Conservation (phyloP, 1,140 invertebrate genomes). For the Portunus trituberculatus region DNA sequence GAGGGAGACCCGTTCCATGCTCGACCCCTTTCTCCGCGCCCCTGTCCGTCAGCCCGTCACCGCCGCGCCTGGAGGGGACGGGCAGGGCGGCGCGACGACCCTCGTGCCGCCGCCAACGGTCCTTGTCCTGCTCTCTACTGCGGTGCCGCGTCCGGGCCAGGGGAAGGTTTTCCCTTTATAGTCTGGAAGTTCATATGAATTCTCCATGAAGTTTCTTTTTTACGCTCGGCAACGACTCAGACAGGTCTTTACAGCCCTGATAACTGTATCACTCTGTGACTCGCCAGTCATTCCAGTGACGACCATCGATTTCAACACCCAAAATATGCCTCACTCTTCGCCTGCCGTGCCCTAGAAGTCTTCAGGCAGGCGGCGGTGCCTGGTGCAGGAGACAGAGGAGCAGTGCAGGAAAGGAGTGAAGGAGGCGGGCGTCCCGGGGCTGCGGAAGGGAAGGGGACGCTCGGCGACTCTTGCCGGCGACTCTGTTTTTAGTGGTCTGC, state of each 20-base stretch:
- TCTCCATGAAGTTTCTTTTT: neutral
- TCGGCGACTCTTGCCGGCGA: neutral
- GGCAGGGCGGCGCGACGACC: neutral
- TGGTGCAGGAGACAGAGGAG: neutral
- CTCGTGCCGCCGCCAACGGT: neutral
- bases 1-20: neutral
- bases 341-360: neutral
- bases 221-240: neutral
- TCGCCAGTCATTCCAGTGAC: neutral
- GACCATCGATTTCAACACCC: constrained; percentile 28
- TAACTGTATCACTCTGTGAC: constrained; percentile 23
- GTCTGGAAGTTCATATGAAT: neutral
- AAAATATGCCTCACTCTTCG: constrained; percentile 15
- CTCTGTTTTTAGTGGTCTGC: neutral
- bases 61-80: neutral
- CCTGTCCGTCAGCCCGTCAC: neutral
- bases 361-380: neutral
- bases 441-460: neutral
- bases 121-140: too few species aligned
- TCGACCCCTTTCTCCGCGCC: neutral
- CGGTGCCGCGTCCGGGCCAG: neutral
- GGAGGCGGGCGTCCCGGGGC: neutral
- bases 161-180: neutral
- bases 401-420: neutral
- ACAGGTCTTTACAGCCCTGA: neutral